These are phyloP conservation scores for Drosophila paramelanica DNA, from an alignment of 2,888 invertebrate species.

Conservation along the genomic window DNA sequence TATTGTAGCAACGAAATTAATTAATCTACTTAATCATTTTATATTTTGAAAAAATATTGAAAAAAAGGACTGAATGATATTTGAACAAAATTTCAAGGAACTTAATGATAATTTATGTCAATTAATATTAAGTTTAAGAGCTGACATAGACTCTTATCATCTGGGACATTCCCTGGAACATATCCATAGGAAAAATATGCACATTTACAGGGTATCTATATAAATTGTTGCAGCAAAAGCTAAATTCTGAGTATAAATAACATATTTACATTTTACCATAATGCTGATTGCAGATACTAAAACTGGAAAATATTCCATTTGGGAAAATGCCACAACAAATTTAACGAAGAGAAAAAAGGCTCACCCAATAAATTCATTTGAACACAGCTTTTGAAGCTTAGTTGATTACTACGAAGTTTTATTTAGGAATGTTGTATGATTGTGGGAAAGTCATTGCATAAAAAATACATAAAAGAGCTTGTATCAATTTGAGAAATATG, in stretches of 20 bases:
- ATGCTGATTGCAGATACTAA: constrained; percentile 41
- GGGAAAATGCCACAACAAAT: constrained; percentile 7
- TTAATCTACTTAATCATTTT: too few relatives aligned
- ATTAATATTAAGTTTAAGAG: too few relatives aligned
- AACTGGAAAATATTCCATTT: constrained; percentile 17
- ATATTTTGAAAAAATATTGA: too few relatives aligned
- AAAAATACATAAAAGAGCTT: too few relatives aligned
- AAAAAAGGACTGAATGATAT: too few relatives aligned
- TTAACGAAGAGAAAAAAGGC: not conserved
- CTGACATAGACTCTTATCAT: not conserved
- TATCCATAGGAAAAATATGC: not conserved
- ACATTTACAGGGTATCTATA: not conserved
- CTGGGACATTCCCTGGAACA: not conserved
- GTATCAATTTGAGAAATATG: too few relatives aligned
- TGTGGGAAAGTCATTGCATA: not conserved
- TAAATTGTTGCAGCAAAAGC: constrained; percentile 9
- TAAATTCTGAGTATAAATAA: constrained; percentile 45
- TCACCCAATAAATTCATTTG: not conserved
- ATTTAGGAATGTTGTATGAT: not conserved
- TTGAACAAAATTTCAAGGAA: too few relatives aligned
- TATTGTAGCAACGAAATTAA: too few relatives aligned
- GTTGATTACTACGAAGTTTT: not conserved
- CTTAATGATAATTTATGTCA: too few relatives aligned
- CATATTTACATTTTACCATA: constrained; percentile 53
- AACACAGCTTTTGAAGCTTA: not conserved